phyloP scores from a whole-genome alignment of 2,888 invertebrate genomes.

The Troides aeacus region DNA sequence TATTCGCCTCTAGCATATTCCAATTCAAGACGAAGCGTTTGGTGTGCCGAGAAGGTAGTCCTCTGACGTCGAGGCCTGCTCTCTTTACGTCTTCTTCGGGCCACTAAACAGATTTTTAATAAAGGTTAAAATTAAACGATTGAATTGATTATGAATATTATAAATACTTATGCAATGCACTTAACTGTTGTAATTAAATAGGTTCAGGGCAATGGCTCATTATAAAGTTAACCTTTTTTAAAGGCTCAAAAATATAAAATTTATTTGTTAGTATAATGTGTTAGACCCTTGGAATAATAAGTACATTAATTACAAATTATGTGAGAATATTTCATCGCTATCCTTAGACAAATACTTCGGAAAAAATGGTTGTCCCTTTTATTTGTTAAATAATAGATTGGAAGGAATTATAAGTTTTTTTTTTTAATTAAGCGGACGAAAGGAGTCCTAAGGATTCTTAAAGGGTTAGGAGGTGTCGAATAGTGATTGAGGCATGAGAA shows the following conservation, averaged over 20 bases:
- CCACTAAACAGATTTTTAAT: slow-evolving; percentile 84
- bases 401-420: not conserved
- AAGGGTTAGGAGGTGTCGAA: slow-evolving; percentile 35
- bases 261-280: no score
- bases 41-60: slow-evolving; percentile 96
- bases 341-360: not conserved
- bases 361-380: not conserved
- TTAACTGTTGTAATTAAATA: no score
- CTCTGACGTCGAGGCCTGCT: slow-evolving; percentile 93
- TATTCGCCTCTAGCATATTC: slow-evolving; percentile 96
- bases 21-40: slow-evolving; percentile 92
- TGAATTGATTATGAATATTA: not conserved
- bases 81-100: slow-evolving; percentile 91
- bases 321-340: no score
- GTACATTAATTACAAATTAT: no score
- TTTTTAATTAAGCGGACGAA: slow-evolving; percentile 13
- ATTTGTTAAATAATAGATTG: no score
- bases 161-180: no score
- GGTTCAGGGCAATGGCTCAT: no score
- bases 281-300: no score
- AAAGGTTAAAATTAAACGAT: not conserved
- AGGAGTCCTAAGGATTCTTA: slow-evolving; percentile 60
- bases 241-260: no score
- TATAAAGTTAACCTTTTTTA: no score
- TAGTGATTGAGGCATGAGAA: slow-evolving; percentile 50